Evolutionary conservation across 2,113 vertebrate genomes (phyloP), one percentile per base, ranked within the genome.

Genomic region (Empidonax traillii): DNA sequence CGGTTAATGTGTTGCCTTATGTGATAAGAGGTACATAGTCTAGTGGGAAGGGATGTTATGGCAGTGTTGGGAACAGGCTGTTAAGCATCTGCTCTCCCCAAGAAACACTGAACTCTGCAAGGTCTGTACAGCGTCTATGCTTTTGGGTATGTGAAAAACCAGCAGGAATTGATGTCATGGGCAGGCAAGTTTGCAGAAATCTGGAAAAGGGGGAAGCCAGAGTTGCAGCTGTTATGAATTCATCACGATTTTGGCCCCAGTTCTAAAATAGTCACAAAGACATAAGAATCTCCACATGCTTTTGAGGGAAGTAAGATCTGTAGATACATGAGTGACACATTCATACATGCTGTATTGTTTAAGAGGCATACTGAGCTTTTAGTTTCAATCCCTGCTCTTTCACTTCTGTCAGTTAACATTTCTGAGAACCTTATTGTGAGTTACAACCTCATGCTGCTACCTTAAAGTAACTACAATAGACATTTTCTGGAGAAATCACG

Each of bases 201-300:
- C 68, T 94, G 89, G 68, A 81, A 78, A 86, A 72, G 23, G 44
- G 80, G 56, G 56, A 93, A 94, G 84, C 27, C 73, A 72, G 75
- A 78, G 56, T n/a, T 77, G 73, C 95, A 97, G 95, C 95, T 96
- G 95, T 83, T 96, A 93, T 2, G 28, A 97, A 96, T 97, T 96
- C 86, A 94, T 95, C 95, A 96, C n/a, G 52, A 78, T 75, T 93
- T 87, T 96, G 95, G 95, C 93, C 15, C 39, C 1, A 1, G 68
- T 89, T 97, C 93, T 90, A 87, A 92, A 96, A 94, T 75, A 62
- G 52, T 92, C 72, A 92, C 52, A 97, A 93, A 95, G 83, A 61
- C 86, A 17, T 84, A 96, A 95, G 77, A 94, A 84, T 81, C 80
- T 90, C 83, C 83, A 90, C 83, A 77, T 56, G 93, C 93, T 94